These are phyloP conservation scores for Eupeodes luniger DNA, from an alignment of 2,888 invertebrate genomes.

Conservation along the genomic window DNA sequence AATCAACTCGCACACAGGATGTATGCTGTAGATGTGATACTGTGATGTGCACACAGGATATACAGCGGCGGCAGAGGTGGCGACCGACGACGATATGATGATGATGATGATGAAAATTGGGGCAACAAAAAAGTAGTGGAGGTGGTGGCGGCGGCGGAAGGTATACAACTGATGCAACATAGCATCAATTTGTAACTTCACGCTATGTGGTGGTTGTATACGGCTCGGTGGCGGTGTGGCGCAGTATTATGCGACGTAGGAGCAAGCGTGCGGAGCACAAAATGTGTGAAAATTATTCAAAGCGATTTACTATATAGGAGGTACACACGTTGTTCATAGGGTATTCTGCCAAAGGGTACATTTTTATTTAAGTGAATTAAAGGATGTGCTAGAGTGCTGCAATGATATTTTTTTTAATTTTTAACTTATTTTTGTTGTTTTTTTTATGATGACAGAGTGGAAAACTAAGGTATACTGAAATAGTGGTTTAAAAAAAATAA, in stretches of 20 bases:
- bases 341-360: slow-evolving; percentile 46
- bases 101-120: not conserved
- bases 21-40: slow-evolving; percentile 10
- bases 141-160: too few relatives aligned
- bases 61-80: not conserved
- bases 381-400: slow-evolving; percentile 51
- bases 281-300: slow-evolving; percentile 69
- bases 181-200: slow-evolving; percentile 53
- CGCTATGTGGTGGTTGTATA: not conserved
- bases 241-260: too few relatives aligned
- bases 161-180: slow-evolving; percentile 32
- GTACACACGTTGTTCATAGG: not conserved
- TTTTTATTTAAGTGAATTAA: slow-evolving; percentile 66
- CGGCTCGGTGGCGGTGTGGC: too few relatives aligned
- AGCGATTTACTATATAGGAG: slow-evolving; percentile 46
- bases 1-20: not conserved
- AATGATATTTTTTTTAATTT: slow-evolving; percentile 20
- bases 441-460: not conserved
- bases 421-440: not conserved
- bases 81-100: not conserved
- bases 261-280: not conserved
- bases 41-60: slow-evolving; percentile 19
- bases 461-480: not conserved
- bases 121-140: too few relatives aligned
- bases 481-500: not conserved